Percentiles rank a stretch among this genome's conserved stretches.
These are phyloP conservation scores for Leptinotarsa peninsularis DNA, from an alignment of 2,888 invertebrate genomes.

Conservation along the genomic window DNA sequence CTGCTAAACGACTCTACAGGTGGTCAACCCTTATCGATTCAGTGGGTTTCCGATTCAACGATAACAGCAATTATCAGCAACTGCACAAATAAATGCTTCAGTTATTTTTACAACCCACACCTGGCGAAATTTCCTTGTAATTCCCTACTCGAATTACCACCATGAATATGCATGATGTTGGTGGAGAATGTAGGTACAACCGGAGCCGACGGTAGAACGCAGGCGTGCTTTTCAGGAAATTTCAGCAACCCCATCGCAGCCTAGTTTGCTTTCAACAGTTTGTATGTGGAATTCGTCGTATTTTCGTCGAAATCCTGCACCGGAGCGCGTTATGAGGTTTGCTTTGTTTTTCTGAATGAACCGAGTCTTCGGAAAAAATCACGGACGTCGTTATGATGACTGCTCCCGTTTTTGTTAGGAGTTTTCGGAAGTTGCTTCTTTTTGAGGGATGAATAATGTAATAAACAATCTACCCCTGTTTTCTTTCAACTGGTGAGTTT, in stretches of 20 bases:
- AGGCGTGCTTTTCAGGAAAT: slow-evolving; percentile 37
- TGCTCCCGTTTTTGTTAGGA: neutral
- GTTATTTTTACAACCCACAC: neutral
- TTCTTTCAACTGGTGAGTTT: neutral
- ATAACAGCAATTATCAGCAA: slow-evolving; percentile 5
- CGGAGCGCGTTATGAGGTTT: neutral
- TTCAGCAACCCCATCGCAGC: slow-evolving; percentile 34
- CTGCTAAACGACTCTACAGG: slow-evolving; percentile 14
- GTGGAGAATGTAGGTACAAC: slow-evolving; percentile 4
- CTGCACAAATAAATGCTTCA: neutral
- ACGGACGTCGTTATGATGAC: neutral
- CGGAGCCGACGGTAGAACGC: slow-evolving; percentile 21
- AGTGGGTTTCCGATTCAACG: neutral
- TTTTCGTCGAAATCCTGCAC: neutral
- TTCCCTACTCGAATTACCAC: neutral
- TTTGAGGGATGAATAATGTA: neutral
- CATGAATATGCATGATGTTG: slow-evolving; percentile 6
- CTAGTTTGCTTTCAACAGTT: slow-evolving; percentile 34
- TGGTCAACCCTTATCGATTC: slow-evolving; percentile 20
- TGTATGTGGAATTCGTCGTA: slow-evolving; percentile 15
- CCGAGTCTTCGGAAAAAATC: neutral
- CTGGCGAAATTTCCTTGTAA: neutral
- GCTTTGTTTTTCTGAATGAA: slow-evolving; percentile 13
- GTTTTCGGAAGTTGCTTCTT: neutral
- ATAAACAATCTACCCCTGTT: neutral